Conservation (phyloP, 2,797 vertebrate species). For the Myotis findleyi region DNA sequence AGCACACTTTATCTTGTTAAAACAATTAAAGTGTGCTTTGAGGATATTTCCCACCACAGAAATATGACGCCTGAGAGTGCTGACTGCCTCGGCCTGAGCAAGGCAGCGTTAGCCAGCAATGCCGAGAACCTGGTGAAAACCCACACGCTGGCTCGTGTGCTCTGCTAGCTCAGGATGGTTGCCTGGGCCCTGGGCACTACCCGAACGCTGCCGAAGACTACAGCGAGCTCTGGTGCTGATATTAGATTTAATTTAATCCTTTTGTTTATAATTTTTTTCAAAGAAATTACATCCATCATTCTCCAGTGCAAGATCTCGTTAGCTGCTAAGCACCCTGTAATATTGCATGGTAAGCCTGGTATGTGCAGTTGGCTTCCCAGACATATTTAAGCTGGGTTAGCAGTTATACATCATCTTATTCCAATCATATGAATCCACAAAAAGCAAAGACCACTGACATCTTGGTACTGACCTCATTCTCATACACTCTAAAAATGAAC, state of each 20-base stretch:
- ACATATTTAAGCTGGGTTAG: constrained; percentile 81
- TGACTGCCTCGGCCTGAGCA: constrained; percentile 63
- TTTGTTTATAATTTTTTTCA: constrained; percentile 90
- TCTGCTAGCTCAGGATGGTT: constrained; percentile 93
- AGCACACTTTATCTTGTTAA: constrained; percentile 89
- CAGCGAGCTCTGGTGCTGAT: constrained; percentile 91
- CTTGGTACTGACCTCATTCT: constrained; percentile 19
- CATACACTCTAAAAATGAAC: rapidly evolving
- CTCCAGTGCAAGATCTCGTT: constrained; percentile 89
- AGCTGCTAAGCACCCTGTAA: constrained; percentile 85
- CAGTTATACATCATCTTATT: constrained; percentile 71
- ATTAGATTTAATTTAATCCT: constrained; percentile 96
- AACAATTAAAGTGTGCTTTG: constrained; percentile 85
- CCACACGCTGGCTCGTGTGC: constrained; percentile 92
- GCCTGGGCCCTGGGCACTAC: constrained; percentile 87
- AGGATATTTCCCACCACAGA: constrained; percentile 81
- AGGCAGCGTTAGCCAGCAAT: constrained; percentile 86
- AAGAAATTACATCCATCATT: constrained; percentile 93
- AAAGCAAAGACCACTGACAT: background rate
- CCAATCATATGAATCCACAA: constrained; percentile 64
- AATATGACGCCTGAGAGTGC: constrained; percentile 83
- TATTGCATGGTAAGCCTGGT: constrained; percentile 84
- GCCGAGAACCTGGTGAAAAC: constrained; percentile 94
- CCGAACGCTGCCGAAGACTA: constrained; percentile 91
- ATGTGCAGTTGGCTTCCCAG: constrained; percentile 77